A percentile compares a stretch with the other conserved stretches of the same genome.
These are phyloP conservation scores for Schrankia costaestrigalis DNA, from an alignment of 2,888 invertebrate species.

Conservation along the genomic window DNA sequence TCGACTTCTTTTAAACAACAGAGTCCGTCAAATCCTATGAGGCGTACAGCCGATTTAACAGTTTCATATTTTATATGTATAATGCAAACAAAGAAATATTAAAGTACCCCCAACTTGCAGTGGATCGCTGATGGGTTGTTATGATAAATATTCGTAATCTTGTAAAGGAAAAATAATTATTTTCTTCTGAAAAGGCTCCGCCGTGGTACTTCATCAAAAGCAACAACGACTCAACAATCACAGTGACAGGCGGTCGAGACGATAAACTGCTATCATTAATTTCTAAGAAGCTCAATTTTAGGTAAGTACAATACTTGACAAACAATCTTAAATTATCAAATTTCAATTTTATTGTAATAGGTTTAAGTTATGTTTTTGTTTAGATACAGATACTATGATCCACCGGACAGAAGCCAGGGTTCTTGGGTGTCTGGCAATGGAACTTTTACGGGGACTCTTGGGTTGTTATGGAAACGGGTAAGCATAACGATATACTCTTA, in stretches of 20 bases:
- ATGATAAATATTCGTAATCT: not conserved
- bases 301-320: no score
- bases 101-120: no score
- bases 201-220: constrained; percentile 89
- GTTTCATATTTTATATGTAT: no score
- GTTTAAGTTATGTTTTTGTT: not conserved
- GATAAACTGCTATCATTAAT: constrained; percentile 84
- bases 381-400: constrained; percentile 86
- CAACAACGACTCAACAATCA: constrained; percentile 75
- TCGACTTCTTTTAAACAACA: no score
- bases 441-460: constrained; percentile 86
- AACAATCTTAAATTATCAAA: no score
- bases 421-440: constrained; percentile 83
- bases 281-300: constrained; percentile 85
- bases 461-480: constrained; percentile 85
- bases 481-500: constrained; percentile 16
- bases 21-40: no score
- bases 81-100: no score
- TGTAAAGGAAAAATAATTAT: not conserved
- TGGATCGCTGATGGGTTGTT: not conserved
- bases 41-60: no score
- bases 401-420: constrained; percentile 87
- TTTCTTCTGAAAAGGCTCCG: constrained; percentile 77
- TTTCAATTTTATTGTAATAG: not conserved
- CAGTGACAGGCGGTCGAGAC: constrained; percentile 86